Conservation (phyloP, 2,113 vertebrate genomes). For the Nesoenas mayeri region DNA sequence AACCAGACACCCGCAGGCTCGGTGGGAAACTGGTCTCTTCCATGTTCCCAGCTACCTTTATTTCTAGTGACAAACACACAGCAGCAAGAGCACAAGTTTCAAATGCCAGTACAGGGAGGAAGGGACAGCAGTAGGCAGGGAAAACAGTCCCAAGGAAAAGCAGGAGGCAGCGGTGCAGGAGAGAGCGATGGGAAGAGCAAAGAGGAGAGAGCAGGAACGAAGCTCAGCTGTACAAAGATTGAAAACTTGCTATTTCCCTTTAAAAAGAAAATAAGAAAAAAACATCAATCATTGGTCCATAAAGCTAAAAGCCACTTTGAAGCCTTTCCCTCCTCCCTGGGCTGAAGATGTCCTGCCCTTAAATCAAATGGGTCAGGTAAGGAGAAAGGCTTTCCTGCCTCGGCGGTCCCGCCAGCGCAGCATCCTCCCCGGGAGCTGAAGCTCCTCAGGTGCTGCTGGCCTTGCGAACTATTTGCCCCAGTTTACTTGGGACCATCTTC, state of each 20-base stretch:
- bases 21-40: neutral
- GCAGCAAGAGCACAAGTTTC: neutral
- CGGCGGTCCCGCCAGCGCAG: neutral
- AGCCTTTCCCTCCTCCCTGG: neutral
- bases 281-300: neutral
- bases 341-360: neutral
- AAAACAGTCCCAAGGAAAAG: neutral
- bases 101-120: neutral
- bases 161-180: neutral
- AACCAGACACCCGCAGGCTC: neutral
- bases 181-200: neutral
- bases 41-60: neutral
- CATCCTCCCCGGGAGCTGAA: neutral
- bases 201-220: neutral
- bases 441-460: rapidly evolving
- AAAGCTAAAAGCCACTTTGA: neutral
- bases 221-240: neutral
- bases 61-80: neutral
- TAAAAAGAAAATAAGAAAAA: neutral
- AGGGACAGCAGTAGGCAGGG: neutral
- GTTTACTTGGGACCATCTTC: neutral
- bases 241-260: neutral
- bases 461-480: neutral
- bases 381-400: neutral
- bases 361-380: neutral